These are phyloP conservation scores for Spea hammondii DNA, from an alignment of 2,797 vertebrate genomes.

Conservation along the genomic window DNA sequence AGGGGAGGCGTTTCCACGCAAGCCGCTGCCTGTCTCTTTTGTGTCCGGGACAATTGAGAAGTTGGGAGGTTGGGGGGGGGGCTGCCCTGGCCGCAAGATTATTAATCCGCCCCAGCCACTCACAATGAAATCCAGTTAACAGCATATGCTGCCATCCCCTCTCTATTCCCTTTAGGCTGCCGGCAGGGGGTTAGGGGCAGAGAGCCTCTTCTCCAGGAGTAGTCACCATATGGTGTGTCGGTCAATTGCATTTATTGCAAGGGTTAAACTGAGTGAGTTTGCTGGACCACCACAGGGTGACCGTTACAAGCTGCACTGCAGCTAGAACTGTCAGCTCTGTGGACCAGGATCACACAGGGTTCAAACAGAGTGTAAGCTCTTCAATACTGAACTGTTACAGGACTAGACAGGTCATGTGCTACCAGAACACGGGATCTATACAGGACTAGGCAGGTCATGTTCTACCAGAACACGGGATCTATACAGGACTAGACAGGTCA, in stretches of 20 bases:
- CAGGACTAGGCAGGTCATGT: no score
- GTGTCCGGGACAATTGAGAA: conserved; percentile 30
- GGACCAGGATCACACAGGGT: no score
- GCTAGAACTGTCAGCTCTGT: no score
- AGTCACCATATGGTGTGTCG: conserved; percentile 50
- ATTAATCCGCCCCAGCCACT: conserved; percentile 42
- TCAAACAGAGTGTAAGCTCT: no score
- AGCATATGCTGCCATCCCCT: conserved; percentile 28
- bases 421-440: no score
- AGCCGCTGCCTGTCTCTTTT: conserved; percentile 26
- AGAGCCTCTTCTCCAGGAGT: conserved; percentile 32
- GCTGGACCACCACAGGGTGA: no score
- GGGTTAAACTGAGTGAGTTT: background rate
- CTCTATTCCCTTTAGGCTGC: conserved; percentile 34
- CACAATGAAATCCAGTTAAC: conserved; percentile 49
- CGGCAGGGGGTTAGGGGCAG: conserved; percentile 29
- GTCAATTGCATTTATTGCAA: conserved; percentile 1
- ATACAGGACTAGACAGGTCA: no score
- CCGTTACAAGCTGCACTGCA: no score
- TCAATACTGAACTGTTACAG: no score
- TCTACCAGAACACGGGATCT: no score
- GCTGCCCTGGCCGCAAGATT: conserved; percentile 2
- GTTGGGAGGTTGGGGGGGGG: conserved; percentile 31
- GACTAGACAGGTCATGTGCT: no score
- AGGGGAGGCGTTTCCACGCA: conserved; percentile 16